Conservation (phyloP, 2,888 invertebrate species). For the Diaphora mendica region DNA sequence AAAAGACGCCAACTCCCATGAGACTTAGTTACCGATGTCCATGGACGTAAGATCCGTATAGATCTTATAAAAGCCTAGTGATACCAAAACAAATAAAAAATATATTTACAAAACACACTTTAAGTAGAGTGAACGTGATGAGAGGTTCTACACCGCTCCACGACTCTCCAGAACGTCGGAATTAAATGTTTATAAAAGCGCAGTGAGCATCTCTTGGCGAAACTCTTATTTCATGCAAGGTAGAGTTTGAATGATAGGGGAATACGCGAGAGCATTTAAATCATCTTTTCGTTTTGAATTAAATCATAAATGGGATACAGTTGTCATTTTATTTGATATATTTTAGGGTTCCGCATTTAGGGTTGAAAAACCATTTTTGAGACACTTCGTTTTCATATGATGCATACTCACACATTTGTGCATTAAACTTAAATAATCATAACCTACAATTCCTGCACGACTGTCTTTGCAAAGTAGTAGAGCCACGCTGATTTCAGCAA, state of each 20-base stretch:
- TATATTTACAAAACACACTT: neutral
- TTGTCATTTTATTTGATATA: neutral
- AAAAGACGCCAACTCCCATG: too few species aligned
- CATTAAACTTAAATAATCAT: too few species aligned
- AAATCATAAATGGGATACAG: neutral
- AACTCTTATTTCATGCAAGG: constrained; percentile 17
- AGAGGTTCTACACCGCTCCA: constrained; percentile 17
- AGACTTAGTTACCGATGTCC: too few species aligned
- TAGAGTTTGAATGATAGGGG: constrained; percentile 12
- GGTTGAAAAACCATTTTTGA: neutral
- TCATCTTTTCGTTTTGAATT: constrained; percentile 1
- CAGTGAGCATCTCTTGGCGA: constrained; percentile 4
- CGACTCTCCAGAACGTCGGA: constrained; percentile 20
- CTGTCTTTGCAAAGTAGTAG: too few species aligned
- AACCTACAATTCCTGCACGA: too few species aligned
- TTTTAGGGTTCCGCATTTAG: neutral
- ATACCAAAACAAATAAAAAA: neutral
- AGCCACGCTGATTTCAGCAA: too few species aligned
- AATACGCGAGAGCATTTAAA: constrained; percentile 11
- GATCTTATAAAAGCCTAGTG: neutral
- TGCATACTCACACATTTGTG: too few species aligned
- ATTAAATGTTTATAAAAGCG: constrained; percentile 26
- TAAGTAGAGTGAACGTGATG: constrained; percentile 13
- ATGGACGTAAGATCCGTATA: too few species aligned
- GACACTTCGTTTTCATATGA: neutral